Evolutionary conservation across 1,140 invertebrate species (phyloP), one percentile per base, ranked within the genome.

Genomic region (Heliothis subflexa): DNA sequence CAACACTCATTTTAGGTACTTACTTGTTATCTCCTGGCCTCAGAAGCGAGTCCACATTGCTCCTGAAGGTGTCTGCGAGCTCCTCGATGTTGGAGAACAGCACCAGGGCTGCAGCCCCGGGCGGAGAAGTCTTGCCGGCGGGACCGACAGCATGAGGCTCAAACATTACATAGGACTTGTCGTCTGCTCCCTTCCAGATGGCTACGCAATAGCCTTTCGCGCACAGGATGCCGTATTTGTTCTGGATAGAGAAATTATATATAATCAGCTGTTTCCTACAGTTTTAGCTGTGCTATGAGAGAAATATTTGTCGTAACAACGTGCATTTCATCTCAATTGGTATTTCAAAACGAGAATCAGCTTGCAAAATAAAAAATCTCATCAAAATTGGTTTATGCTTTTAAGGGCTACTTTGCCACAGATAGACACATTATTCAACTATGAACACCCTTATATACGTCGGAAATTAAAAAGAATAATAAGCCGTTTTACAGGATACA

Each of bases 141-240:
- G 95, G 95, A 0, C 95, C 95, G 12, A 91, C 89, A 0, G 92
- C 87, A 78, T 95, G 90, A 1, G 95, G 92, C 79, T 95, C 95
- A 88, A 95, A 95, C 86, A 95, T 86, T 33, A 92, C 92, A 33
- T 82, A 93, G 0, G 85, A 71, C n/a, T 89, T 87, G 14, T 89
- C 91, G 28, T 89, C 87, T 0, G 81, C 80, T 0, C 81, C 88
- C 40, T 85, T 86, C 94, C 95, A 96, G 0, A 95, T 79, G 0
- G 85, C 95, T 0, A 95, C 93, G 73, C 91, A 92, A 72, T 94
- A 92, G n/a, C 88, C 82, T 76, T 95, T 95, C 0, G 87, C 75
- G 78, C 88, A 91, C 0, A 95, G 50, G 9, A 95, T 87, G 11
- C 93, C 95, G 74, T 92, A 81, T 55, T 88, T 88, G 68, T 89